Conservation (phyloP, 2,113 vertebrate genomes). For the Xenopus borealis region DNA sequence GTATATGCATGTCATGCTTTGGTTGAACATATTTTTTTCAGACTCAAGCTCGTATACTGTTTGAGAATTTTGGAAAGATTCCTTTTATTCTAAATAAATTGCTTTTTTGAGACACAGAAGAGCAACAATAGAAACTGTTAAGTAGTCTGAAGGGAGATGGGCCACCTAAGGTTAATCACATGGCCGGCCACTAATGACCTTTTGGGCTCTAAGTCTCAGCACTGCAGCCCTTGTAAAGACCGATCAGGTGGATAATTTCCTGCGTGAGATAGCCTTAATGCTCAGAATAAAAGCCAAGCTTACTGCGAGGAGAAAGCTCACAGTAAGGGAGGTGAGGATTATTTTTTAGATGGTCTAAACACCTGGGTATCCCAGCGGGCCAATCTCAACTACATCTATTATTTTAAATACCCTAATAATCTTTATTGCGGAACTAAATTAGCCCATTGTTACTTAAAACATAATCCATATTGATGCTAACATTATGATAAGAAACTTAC, state of each 20-base stretch:
- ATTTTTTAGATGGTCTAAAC: constrained; percentile 87
- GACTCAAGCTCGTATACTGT: no score
- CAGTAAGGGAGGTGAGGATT: constrained; percentile 76
- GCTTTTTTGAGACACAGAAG: constrained; percentile 69
- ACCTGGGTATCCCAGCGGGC: constrained; percentile 78
- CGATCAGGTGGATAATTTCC: constrained; percentile 89
- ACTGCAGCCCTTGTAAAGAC: constrained; percentile 78
- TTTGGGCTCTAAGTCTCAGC: constrained; percentile 73
- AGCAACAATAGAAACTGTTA: constrained; percentile 75
- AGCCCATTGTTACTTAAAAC: constrained; percentile 61
- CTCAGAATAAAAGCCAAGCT: constrained; percentile 76
- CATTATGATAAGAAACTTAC: constrained; percentile 35
- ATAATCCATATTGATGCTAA: constrained; percentile 52
- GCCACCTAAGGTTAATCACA: constrained; percentile 83
- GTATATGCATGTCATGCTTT: no score
- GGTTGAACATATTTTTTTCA: no score
- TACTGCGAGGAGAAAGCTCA: constrained; percentile 75
- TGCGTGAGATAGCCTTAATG: constrained; percentile 78
- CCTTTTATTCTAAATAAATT: constrained; percentile 80
- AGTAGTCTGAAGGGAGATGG: constrained; percentile 79
- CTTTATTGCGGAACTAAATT: constrained; percentile 66
- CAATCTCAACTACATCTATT: constrained; percentile 75
- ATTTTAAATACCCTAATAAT: constrained; percentile 78
- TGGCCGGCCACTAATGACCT: constrained; percentile 79
- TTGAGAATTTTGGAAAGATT: constrained; percentile 59